Conservation (phyloP, 2,113 vertebrate species). For the Callithrix jacchus region DNA sequence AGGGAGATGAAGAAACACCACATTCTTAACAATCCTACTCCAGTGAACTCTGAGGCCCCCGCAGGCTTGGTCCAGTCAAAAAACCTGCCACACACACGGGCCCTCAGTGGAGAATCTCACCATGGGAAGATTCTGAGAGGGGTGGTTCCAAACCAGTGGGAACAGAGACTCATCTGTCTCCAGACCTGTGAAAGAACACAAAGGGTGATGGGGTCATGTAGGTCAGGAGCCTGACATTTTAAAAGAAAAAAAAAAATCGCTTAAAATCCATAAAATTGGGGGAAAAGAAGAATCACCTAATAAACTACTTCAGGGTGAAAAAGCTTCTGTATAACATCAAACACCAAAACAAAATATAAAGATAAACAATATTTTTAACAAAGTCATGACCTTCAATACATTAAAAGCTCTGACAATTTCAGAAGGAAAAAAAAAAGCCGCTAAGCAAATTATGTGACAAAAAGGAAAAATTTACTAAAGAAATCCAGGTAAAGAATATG, state of each 20-base stretch:
- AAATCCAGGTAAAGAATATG: neutral
- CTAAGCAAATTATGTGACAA: neutral
- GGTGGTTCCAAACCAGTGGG: neutral
- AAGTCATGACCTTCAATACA: neutral
- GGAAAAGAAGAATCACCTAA: neutral
- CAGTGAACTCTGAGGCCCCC: neutral
- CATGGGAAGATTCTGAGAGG: no score
- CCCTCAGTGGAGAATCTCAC: rapidly evolving
- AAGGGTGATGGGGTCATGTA: rapidly evolving
- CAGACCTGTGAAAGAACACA: neutral
- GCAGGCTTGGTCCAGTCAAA: neutral
- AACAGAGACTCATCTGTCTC: neutral
- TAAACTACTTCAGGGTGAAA: neutral
- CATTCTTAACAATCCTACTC: neutral
- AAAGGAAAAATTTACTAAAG: neutral
- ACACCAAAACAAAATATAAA: neutral
- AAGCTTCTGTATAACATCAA: neutral
- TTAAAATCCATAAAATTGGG: neutral
- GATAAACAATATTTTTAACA: neutral
- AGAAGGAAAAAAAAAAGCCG: neutral
- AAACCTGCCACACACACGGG: no score
- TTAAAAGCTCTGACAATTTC: neutral
- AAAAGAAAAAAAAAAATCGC: neutral
- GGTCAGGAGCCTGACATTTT: neutral
- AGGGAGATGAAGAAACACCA: neutral